These are phyloP conservation scores for Meandrusa payeni DNA, from an alignment of 2,888 invertebrate species.

Conservation along the genomic window DNA sequence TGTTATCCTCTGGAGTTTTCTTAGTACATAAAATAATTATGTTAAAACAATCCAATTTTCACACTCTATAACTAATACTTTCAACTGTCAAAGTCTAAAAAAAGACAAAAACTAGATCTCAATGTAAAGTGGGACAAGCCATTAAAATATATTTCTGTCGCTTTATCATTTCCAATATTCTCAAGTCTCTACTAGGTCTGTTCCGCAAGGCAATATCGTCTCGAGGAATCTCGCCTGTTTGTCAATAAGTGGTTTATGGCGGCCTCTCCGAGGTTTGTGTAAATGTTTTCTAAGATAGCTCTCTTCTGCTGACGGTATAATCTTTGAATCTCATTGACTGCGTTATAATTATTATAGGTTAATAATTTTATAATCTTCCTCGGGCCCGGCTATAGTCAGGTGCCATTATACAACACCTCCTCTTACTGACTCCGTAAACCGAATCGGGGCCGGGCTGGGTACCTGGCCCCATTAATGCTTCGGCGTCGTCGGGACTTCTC, in stretches of 20 bases:
- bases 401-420: too few relatives aligned
- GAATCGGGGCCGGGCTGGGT: too few relatives aligned
- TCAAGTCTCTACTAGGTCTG: slow-evolving; percentile 3
- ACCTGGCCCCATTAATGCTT: too few relatives aligned
- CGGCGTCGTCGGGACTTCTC: too few relatives aligned
- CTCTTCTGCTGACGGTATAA: slow-evolving; percentile 2
- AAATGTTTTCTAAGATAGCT: slow-evolving; percentile 12
- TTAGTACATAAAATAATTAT: too few relatives aligned
- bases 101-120: background rate
- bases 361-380: background rate
- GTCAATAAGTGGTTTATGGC: slow-evolving; percentile 21
- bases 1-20: too few relatives aligned
- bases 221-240: slow-evolving; percentile 13
- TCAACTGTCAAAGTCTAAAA: too few relatives aligned
- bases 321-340: background rate
- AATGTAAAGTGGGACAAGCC: slow-evolving; percentile 4
- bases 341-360: background rate
- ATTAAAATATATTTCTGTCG: slow-evolving; percentile 16
- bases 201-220: slow-evolving; percentile 15
- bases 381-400: too few relatives aligned
- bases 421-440: too few relatives aligned
- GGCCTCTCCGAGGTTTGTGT: slow-evolving; percentile 14
- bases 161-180: slow-evolving; percentile 21
- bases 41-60: too few relatives aligned
- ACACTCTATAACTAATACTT: too few relatives aligned